A percentile compares a stretch with the other conserved stretches of the same genome.
Evolutionary conservation across 2,888 invertebrate genomes (phyloP).

Genomic region (Meandrusa payeni): DNA sequence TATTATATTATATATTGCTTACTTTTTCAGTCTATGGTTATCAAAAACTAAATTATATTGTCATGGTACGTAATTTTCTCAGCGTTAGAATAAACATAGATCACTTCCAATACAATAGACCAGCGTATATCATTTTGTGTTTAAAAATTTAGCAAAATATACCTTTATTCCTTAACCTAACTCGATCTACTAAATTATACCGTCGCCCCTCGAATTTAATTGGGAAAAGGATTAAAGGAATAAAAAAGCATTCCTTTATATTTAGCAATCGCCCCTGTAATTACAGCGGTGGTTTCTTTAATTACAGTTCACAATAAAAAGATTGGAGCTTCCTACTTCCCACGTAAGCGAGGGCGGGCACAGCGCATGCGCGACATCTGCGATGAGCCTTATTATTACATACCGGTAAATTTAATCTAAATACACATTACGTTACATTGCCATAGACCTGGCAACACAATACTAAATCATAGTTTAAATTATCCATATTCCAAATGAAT

Average conservation of each 20-base stretch:
- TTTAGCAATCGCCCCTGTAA: slow-evolving; percentile 79
- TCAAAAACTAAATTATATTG: too few relatives aligned
- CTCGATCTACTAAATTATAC: slow-evolving; percentile 13
- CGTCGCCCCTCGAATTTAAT: slow-evolving; percentile 22
- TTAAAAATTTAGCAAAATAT: slow-evolving; percentile 16
- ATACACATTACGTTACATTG: slow-evolving; percentile 38
- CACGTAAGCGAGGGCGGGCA: slow-evolving; percentile 52
- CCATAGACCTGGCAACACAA: slow-evolving; percentile 30
- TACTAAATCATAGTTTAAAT: too few relatives aligned
- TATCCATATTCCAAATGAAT: too few relatives aligned
- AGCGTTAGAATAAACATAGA: too few relatives aligned
- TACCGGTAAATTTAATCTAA: slow-evolving; percentile 56
- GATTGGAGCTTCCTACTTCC: slow-evolving; percentile 75
- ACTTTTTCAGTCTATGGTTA: too few relatives aligned
- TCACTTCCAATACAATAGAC: too few relatives aligned
- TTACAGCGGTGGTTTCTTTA: slow-evolving; percentile 74
- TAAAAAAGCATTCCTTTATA: slow-evolving; percentile 69
- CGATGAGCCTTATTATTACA: slow-evolving; percentile 63
- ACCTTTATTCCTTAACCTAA: slow-evolving; percentile 9
- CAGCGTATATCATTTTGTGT: slow-evolving; percentile 1
- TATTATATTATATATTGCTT: too few relatives aligned
- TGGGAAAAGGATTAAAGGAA: slow-evolving; percentile 49
- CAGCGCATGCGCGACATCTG: slow-evolving; percentile 62
- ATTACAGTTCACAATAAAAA: slow-evolving; percentile 74
- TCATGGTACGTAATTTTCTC: too few relatives aligned